Evolutionary conservation across 2,797 vertebrate genomes (phyloP), one percentile per base, ranked within the genome.

Genomic region (Halcyon leucocephala): DNA sequence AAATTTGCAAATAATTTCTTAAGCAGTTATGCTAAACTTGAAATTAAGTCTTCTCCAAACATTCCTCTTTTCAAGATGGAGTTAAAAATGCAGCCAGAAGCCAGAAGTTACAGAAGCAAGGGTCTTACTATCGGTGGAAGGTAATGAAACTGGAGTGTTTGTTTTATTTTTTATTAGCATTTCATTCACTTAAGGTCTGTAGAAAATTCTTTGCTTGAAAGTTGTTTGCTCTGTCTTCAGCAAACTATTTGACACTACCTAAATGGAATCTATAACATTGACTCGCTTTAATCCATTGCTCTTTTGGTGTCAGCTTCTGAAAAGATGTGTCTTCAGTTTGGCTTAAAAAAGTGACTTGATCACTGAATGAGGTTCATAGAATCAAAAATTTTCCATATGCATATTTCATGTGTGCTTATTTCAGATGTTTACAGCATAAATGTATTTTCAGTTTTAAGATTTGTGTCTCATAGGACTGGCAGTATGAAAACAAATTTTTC

Each of bases 401-500:
- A 12, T 29, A 44, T 74, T 79, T 73, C 9, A 33, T 7, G 1
- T 12, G 8, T n/a, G 13, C 2, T 12, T 29, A 44, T 74, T 79
- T 90, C 24, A 67, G 9, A 3, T 64, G 10, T 7, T 73, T 48
- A 66, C 13, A 12, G 1, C 2, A 49, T 48, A 65, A 79, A 85
- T 33, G 1, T 1, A 41, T 87, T 82, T 66, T 4, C 8, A 62
- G 8, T 69, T 90, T 44, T 76, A 28, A 74, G 6, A 82, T n/a
- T 6, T 4, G 16, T 31, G 3, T 54, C 5, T 90, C 3, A 12
- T 31, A 11, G 3, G 65, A 14, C 10, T 69, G 2, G 0, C 5
- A 61, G 3, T 5, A 71, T 61, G n/a, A 22, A 76, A 51, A 6
- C 2, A 20, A n/a, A 31, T 31, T 51, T 88, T 91, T 80, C 29